phyloP scores from a whole-genome alignment of 2,797 vertebrate species.

The Scyliorhinus canicula region DNA sequence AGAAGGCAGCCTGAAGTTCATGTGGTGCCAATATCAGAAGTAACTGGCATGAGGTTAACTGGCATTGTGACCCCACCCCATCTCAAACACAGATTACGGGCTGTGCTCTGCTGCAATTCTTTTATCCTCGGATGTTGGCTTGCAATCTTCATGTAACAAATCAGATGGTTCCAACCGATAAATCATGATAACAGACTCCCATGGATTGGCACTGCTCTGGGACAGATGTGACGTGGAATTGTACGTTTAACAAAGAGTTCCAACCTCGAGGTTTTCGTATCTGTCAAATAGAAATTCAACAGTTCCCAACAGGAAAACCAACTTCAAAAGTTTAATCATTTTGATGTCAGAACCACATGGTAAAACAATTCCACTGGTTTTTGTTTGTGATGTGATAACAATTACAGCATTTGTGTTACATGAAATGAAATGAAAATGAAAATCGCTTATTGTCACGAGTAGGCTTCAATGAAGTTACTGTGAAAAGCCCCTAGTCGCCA shows the following conservation, averaged over 20 bases:
- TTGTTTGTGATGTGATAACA: background rate
- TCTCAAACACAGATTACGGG: no score
- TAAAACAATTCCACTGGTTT: background rate
- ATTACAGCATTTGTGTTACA: background rate
- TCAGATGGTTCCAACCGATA: background rate
- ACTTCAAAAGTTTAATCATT: background rate
- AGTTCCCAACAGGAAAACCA: background rate
- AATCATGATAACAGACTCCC: background rate
- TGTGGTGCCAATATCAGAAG: background rate
- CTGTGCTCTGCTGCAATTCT: background rate
- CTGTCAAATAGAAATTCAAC: background rate
- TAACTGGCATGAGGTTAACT: background rate
- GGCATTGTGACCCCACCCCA: background rate
- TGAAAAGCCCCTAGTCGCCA: no score
- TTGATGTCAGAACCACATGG: background rate
- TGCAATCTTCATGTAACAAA: background rate
- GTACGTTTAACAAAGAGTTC: background rate
- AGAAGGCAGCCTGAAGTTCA: background rate
- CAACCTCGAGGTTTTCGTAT: background rate
- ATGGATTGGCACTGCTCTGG: background rate
- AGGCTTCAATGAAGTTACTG: no score
- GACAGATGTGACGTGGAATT: background rate
- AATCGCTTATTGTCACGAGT: no score
- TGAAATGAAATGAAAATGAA: no score
- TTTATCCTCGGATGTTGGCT: no score